Evolutionary conservation across 2,888 invertebrate genomes (phyloP).

Genomic region (Thymelicus lineola): DNA sequence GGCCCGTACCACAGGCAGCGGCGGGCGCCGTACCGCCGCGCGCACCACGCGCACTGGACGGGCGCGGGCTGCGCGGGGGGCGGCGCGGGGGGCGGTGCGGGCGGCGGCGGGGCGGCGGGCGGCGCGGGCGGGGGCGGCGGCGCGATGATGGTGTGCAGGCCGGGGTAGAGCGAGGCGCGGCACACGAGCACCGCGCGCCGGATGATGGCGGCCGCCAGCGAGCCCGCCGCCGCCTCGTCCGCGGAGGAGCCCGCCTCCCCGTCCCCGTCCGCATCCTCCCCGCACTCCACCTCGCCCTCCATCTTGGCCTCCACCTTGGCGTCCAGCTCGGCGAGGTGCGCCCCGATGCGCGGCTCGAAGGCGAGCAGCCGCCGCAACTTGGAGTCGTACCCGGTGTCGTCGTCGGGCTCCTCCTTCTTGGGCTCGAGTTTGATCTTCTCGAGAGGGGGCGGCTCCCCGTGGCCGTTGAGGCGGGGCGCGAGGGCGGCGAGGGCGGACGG

Average conservation of each 20-base stretch:
- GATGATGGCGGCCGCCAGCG: slow-evolving; percentile 73
- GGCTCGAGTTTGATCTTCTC: slow-evolving; percentile 17
- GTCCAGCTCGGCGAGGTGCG: slow-evolving; percentile 32
- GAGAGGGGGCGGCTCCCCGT: slow-evolving; percentile 34
- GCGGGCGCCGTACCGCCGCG: slow-evolving; percentile 57
- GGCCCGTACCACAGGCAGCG: slow-evolving; percentile 81
- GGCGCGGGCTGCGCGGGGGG: slow-evolving; percentile 38
- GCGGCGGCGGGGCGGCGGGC: slow-evolving; percentile 65
- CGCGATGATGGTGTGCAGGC: slow-evolving; percentile 86
- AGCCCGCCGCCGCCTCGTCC: slow-evolving; percentile 52
- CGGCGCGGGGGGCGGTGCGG: slow-evolving; percentile 48
- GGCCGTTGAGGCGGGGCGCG: slow-evolving; percentile 16
- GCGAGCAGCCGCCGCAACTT: slow-evolving; percentile 56
- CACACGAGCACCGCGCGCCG: slow-evolving; percentile 78
- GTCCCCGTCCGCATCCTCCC: slow-evolving; percentile 37
- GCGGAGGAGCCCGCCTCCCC: slow-evolving; percentile 37
- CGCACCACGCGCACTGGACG: slow-evolving; percentile 67
- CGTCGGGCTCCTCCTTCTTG: slow-evolving; percentile 48
- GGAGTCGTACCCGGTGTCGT: slow-evolving; percentile 44
- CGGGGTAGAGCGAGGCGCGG: slow-evolving; percentile 82
- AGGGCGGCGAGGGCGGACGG: slow-evolving; percentile 30
- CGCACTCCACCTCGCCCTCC: neutral
- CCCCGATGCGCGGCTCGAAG: slow-evolving; percentile 44
- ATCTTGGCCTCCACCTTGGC: slow-evolving; percentile 27
- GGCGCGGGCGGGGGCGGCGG: slow-evolving; percentile 61